phyloP scores from a whole-genome alignment of 2,113 vertebrate species.

The Calypte anna region DNA sequence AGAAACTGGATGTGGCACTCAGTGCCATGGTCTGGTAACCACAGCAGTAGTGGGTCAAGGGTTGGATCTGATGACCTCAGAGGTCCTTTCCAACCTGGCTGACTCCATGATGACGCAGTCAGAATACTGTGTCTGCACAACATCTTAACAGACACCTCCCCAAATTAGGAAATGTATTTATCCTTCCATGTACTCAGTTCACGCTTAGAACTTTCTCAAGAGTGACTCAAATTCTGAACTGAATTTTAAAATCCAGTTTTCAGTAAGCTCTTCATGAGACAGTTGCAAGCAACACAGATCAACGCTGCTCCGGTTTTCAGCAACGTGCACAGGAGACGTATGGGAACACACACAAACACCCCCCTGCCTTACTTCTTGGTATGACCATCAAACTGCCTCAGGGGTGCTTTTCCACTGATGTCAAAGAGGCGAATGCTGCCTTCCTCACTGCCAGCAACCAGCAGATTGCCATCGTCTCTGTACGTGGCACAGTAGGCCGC shows the following conservation, averaged over 20 bases:
- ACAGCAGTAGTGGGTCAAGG: too few species aligned
- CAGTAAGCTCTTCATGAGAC: fast-evolving
- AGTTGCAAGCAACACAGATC: neutral
- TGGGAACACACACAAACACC: fast-evolving
- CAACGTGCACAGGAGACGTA: neutral
- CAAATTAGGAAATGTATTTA: neutral
- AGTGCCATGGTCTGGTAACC: too few species aligned
- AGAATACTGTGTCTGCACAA: neutral
- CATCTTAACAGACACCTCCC: fast-evolving
- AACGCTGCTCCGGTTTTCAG: neutral
- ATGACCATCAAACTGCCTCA: constrained; percentile 90
- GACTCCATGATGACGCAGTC: fast-evolving
- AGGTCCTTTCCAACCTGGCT: too few species aligned
- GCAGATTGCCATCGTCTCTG: constrained; percentile 88
- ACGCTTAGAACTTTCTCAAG: neutral
- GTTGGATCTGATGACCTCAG: too few species aligned
- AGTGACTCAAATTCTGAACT: neutral
- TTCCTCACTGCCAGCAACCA: constrained; percentile 92
- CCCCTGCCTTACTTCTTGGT: constrained; percentile 82
- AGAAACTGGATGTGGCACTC: too few species aligned
- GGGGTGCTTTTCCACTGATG: constrained; percentile 83
- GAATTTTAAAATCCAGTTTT: neutral
- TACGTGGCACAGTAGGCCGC: constrained; percentile 90
- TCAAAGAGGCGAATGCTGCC: constrained; percentile 88
- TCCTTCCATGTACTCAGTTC: neutral